Base-by-base conservation (phyloP, 2,888 invertebrate species). In the Entomobrya multifasciata region DNA sequence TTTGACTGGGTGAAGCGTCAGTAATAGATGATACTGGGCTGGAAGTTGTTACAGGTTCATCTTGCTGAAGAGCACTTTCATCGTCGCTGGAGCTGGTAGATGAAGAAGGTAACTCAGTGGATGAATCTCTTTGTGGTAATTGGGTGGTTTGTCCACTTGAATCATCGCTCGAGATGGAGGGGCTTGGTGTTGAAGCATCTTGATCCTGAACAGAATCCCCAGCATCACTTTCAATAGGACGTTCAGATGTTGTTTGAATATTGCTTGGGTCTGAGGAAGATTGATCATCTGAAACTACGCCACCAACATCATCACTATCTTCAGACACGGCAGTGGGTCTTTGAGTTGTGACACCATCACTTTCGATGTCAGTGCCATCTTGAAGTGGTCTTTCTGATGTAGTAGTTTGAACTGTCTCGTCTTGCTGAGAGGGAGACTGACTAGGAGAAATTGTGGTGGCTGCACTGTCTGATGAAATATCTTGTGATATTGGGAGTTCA, bases 371-470 rank as follows among this genome's bases (percentile, higher is more conserved):
- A 11, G 20, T 67, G 5, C 17, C 62, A 65, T 47, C 49, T 20
- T 27, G 47, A 2, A 25, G 0, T 5, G 62, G 67, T 41, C 55
- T 52, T 65, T 65, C 65, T 27, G 76, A 55, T 1, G 84, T 77
- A 41, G 70, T 27, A 27, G 72, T 10, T 6, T 11, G 25, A 8
- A 44, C 47, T 36, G 49, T 22, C 11, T 84, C 77, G 70, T 84
- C 84, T 17, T 30, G 44, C 11, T 62, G 30, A 36, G 77, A 70
- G 22, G 1, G 55, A 52, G 81, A 6, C 20, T 83, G 83, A 72
- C 78, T 79, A 49, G 85, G 85, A 17, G 67, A 8, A 79, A 41
- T 5, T n/a, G 85, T 85, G 27, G 83, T 77, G 6, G 22, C 41
- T 11, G 25, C 5, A 17, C 20, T 41, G 20, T 13, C 30, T 17